Evolutionary conservation across 2,888 invertebrate species (phyloP), one percentile per base, ranked within the genome.

Genomic region (Melanostoma mellinum): DNA sequence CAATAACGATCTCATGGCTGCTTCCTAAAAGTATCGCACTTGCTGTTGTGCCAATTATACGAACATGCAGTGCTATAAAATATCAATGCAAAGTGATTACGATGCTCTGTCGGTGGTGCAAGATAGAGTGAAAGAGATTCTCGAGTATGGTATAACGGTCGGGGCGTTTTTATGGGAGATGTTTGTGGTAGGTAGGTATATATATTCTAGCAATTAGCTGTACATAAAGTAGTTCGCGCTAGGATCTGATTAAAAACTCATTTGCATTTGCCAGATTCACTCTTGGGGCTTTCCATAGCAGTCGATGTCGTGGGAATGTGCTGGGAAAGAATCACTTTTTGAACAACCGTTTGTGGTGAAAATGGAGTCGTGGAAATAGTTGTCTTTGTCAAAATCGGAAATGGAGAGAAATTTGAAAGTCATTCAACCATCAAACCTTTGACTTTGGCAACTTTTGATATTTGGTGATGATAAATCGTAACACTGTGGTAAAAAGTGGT

Each of bases 11-110:
- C 52, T 52, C 4, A 10, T 50, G 60, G 69, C 52, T n/a, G 55
- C 80, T 81, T 77, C 81, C 81, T 77, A 56, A 77, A 81, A 72
- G 67, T 77, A 67, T 60, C 53, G 60, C 50, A 52, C 50, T 81
- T 67, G 56, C 35, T 65, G 32, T 52, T 63, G 61, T 53, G 78
- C 82, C 82, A 82, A 82, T 82, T 82, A 78, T 68, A 52, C 68
- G 52, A 58, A 68, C 77, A 72, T 73, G 65, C 73, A 58, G 60
- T 40, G 60, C 44, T 20, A 68, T 77, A 67, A 77, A 77, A 61
- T 72, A 71, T 58, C 40, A 55, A 67, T 73, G 77, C 61, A 73
- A 73, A 68, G 63, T 36, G 65, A 68, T 63, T 55, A 50, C 50
- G 50, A 53, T 42, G 55, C 58, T 46, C 67, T 10, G 73, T 32